These are phyloP conservation scores for Aramus guarauna DNA, from an alignment of 2,113 vertebrate genomes.

Conservation along the genomic window DNA sequence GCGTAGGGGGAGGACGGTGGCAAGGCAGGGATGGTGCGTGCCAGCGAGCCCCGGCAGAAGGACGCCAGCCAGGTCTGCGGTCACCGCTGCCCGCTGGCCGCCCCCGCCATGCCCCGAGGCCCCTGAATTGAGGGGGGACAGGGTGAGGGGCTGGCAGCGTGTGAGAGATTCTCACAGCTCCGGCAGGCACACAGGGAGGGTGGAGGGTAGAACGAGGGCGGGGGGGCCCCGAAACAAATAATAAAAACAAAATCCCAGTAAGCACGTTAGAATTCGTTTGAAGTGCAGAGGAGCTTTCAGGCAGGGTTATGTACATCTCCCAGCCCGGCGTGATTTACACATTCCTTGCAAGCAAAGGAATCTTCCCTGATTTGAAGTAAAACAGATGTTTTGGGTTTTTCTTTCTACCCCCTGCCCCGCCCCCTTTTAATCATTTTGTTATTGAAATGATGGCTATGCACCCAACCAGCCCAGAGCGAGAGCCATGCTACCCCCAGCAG, in stretches of 20 bases:
- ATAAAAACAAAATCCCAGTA: conserved; percentile 70
- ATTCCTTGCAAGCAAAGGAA: conserved; percentile 72
- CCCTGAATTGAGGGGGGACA: background rate
- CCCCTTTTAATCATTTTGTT: conserved; percentile 24
- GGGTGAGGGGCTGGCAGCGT: conserved; percentile 28
- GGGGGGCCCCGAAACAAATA: conserved; percentile 26
- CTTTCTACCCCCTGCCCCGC: background rate
- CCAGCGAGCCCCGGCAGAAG: background rate
- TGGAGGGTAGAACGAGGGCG: background rate
- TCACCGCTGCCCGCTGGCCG: background rate
- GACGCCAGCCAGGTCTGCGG: background rate
- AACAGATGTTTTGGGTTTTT: conserved; percentile 73
- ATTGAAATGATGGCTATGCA: conserved; percentile 35
- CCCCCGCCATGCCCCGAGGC: background rate
- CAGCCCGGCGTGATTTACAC: conserved; percentile 71
- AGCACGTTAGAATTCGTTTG: conserved; percentile 76
- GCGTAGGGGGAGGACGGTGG: rapidly evolving
- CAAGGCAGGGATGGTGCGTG: background rate
- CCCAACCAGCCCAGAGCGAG: background rate
- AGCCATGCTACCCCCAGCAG: conserved; percentile 20
- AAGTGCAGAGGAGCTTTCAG: conserved; percentile 70
- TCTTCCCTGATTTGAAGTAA: conserved; percentile 76
- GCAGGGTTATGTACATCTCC: conserved; percentile 70
- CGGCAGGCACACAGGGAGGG: conserved; percentile 40
- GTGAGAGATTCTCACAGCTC: conserved; percentile 53